Percentiles rank a stretch among this genome's conserved stretches.
Conservation (phyloP, 2,797 vertebrate species). For the Gymnocypris eckloni region DNA sequence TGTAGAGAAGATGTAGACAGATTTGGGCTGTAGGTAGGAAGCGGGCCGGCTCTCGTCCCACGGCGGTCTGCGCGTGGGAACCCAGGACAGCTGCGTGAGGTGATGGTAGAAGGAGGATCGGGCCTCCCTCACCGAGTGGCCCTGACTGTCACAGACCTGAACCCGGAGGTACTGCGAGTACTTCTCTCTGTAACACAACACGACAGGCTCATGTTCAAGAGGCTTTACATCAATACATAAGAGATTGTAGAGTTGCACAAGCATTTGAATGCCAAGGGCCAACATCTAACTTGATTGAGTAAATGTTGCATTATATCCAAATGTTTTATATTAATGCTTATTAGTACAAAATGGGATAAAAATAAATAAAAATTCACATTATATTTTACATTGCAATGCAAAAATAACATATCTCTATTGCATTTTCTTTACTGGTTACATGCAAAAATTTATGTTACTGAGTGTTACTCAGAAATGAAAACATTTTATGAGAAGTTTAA, state of each 20-base stretch:
- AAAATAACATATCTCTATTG: not conserved
- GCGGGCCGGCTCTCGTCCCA: conserved; percentile 51
- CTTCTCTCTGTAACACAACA: conserved; percentile 69
- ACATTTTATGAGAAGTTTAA: not conserved
- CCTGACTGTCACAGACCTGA: conserved; percentile 72
- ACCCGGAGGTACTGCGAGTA: conserved; percentile 79
- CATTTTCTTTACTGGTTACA: not conserved
- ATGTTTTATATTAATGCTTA: not conserved
- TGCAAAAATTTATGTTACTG: not conserved
- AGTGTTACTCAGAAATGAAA: not conserved
- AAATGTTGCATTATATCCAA: not conserved
- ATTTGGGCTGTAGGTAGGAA: conserved; percentile 70
- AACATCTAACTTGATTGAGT: not conserved
- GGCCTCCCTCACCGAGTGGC: conserved; percentile 59
- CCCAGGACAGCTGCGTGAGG: conserved; percentile 74
- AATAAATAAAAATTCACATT: not conserved
- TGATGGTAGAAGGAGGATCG: conserved; percentile 77
- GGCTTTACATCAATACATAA: not conserved
- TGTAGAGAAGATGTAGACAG: conserved; percentile 71
- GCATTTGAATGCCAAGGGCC: not conserved
- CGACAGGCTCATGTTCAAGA: not conserved
- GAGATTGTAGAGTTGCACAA: too few relatives aligned
- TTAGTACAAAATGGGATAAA: not conserved
- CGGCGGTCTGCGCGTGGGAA: conserved; percentile 68
- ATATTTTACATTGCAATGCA: not conserved